Base-by-base conservation (phyloP, 1,140 invertebrate genomes). In the Chymomyza costata region DNA sequence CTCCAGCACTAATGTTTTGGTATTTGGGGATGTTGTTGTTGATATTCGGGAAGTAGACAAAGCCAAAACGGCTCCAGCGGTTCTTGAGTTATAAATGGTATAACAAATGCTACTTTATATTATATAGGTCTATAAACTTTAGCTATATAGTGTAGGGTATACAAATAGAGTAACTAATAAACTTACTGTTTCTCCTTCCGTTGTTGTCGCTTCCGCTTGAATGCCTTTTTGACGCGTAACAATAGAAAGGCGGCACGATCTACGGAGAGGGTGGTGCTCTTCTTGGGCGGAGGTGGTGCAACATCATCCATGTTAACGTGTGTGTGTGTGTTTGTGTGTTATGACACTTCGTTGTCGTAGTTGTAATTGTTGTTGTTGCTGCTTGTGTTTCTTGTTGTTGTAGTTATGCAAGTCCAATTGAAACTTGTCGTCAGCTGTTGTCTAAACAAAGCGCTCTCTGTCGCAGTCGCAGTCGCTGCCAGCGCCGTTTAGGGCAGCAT, bases 161-260 rank as follows among this genome's bases (percentile, higher is more conserved):
- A 10, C 25, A 28, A 28, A 28, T 28, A 6, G 25, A n/a, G n/a
- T n/a, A n/a, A n/a, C n/a, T n/a, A n/a, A n/a, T n/a, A n/a, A n/a
- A 89, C 88, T 88, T 71, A 89, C 92, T 92, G 92, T 86, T 93
- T 92, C 51, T 95, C 93, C 76, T 95, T 95, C 52, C 92, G 88
- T 78, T 93, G 91, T 74, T 94, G 91, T 65, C 93, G 92, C 86
- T 95, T 95, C 88, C 94, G 95, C 86, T 94, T 94, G 87, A 96
- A 96, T 14, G 94, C 94, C 82, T 93, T 91, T 81, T 95, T 95
- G 30, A 96, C 94, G 56, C 94, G 87, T 48, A 96, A 88, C 50
- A 96, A 89, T 13, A 96, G 88, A 86, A 96, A 96, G 14, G 94
- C 95, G 19, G 94, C 94, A 52, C 93, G 88, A 87, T 94, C 93